Base-by-base conservation (phyloP, 2,113 vertebrate species). In the Vidua macroura region DNA sequence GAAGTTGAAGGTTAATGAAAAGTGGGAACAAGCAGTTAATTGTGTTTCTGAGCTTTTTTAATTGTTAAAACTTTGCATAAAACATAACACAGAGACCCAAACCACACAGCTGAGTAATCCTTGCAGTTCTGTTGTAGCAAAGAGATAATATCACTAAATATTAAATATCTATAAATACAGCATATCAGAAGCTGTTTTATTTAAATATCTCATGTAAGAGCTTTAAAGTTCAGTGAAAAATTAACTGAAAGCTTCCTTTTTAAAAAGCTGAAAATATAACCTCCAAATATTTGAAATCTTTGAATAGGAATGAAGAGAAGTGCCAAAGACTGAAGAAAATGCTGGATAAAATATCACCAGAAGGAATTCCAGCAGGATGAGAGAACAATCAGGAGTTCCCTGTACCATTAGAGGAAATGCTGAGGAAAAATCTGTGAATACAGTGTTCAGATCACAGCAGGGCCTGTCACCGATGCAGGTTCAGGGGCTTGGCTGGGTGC, bases 221-320 rank as follows among this genome's bases (percentile, higher is more conserved):
- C 55, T 83, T 58, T 82, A 37, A 11, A 85, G 30, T 24, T 41
- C 43, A n/a, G 48, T 73, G 21, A 39, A 51, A 56, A 81, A 60
- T 13, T 41, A 81, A 25, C 22, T 60, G 43, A 69, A n/a, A 69
- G 62, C 66, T 87, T 88, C 7, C 28, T 35, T 31, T 31, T 88
- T 83, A 83, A 30, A 48, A 96, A 95, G 76, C 80, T 83, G 60
- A 93, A 91, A 85, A 85, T 22, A 59, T 24, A 27, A 69, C 37
- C 14, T 20, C 18, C 7, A 72, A 91, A 92, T 89, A 35, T 35
- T 35, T 35, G 35, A 35, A 35, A 35, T 35, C 35, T 35, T 35
- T 35, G 35, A 35, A 35, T 35, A 35, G 35, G 35, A 35, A 35
- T 35, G 35, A 35, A 35, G 35, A 35, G 35, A 35, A 35, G 35